Percentiles rank a stretch among this genome's conserved stretches.
These are phyloP conservation scores for Cylindroiulus punctatus DNA, from an alignment of 2,888 invertebrate genomes.

Conservation along the genomic window DNA sequence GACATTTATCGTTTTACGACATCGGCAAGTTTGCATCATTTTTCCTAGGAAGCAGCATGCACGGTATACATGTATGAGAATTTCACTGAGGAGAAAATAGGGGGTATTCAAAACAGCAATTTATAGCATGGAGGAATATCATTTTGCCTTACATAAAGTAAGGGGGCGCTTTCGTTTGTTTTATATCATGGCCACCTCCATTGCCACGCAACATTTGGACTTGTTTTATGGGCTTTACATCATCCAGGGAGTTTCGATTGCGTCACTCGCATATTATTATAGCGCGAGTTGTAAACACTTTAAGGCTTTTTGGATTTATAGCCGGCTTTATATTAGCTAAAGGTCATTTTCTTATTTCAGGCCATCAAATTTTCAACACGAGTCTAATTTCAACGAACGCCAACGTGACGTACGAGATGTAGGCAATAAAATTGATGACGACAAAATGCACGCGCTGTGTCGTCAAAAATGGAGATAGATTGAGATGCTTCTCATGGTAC, in stretches of 20 bases:
- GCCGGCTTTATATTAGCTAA: conserved; percentile 43
- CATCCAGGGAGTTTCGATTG: conserved; percentile 33
- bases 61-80: background rate
- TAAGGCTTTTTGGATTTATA: conserved; percentile 44
- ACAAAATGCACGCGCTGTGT: background rate
- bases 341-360: conserved; percentile 30
- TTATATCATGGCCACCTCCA: conserved; percentile 19
- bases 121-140: conserved; percentile 17
- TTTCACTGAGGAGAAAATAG: background rate
- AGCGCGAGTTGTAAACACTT: conserved; percentile 41
- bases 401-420: background rate
- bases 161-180: conserved; percentile 20
- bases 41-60: background rate
- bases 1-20: conserved; percentile 35
- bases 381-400: conserved; percentile 11
- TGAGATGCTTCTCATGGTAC: background rate
- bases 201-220: background rate
- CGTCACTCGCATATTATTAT: conserved; percentile 36
- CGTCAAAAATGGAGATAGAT: background rate
- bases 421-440: conserved; percentile 21
- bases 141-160: background rate
- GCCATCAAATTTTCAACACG: conserved; percentile 43
- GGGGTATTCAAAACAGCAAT: background rate
- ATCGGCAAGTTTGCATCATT: background rate
- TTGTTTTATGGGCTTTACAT: conserved; percentile 24